A percentile compares a stretch with the other conserved stretches of the same genome.
Conservation (phyloP, 1,140 invertebrate species). For the Teleogryllus occipitalis region DNA sequence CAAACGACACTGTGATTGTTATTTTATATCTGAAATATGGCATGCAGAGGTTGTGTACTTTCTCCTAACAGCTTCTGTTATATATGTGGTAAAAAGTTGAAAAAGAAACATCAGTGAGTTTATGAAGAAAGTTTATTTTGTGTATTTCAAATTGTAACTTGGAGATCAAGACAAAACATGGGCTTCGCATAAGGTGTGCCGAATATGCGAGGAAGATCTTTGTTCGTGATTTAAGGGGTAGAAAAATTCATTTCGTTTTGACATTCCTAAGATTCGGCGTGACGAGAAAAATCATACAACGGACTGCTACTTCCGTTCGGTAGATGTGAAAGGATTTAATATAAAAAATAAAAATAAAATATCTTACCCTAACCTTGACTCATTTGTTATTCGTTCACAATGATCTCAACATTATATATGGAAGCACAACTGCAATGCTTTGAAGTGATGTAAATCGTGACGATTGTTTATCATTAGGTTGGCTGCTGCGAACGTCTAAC, state of each 20-base stretch:
- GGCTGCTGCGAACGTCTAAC: too few species aligned
- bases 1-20: background rate
- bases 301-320: background rate
- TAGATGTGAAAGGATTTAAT: constrained; percentile 9
- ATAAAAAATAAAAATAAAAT: constrained; percentile 10
- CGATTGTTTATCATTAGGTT: too few species aligned
- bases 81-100: constrained; percentile 13
- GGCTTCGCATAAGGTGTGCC: constrained; percentile 17
- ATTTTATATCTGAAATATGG: background rate
- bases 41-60: background rate
- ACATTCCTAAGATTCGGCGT: background rate
- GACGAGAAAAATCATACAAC: constrained; percentile 10
- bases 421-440: too few species aligned
- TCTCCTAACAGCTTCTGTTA: constrained; percentile 20
- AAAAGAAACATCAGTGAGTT: background rate
- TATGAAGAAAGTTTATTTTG: constrained; percentile 9
- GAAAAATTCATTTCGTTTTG: constrained; percentile 11
- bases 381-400: too few species aligned
- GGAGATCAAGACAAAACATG: constrained; percentile 20
- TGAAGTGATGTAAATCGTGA: too few species aligned
- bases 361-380: too few species aligned
- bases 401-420: too few species aligned
- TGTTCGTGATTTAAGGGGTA: background rate
- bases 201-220: constrained; percentile 14
- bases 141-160: constrained; percentile 11